phyloP scores from a whole-genome alignment of 2,888 invertebrate genomes.

The Agrilus biguttatus region DNA sequence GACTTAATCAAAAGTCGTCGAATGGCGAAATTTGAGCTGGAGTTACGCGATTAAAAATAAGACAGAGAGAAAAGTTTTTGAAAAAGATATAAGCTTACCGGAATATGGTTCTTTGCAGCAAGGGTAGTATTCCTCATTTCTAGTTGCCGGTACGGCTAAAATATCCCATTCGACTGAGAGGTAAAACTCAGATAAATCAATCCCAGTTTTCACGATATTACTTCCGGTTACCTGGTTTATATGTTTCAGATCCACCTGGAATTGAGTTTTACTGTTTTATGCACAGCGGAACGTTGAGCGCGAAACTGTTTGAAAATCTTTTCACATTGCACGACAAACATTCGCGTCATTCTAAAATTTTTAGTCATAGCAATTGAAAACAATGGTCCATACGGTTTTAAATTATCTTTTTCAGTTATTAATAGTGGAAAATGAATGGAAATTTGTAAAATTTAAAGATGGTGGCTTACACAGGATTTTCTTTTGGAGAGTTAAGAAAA shows the following conservation, averaged over 20 bases:
- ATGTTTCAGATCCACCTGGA: slow-evolving; percentile 74
- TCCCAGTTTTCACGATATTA: slow-evolving; percentile 73
- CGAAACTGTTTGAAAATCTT: too few species aligned
- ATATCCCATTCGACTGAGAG: slow-evolving; percentile 97
- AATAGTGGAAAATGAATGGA: too few species aligned
- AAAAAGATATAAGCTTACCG: slow-evolving; percentile 36
- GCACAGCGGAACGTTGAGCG: too few species aligned
- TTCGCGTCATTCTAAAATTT: too few species aligned
- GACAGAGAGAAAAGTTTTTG: neutral
- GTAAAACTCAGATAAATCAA: slow-evolving; percentile 92
- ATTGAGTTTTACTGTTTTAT: slow-evolving; percentile 2
- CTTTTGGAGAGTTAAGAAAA: too few species aligned
- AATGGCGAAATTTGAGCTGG: neutral
- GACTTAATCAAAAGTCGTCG: neutral
- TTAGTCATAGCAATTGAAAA: too few species aligned
- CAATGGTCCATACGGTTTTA: too few species aligned
- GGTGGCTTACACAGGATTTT: too few species aligned
- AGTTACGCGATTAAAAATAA: neutral
- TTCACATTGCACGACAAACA: too few species aligned
- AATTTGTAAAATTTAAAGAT: too few species aligned
- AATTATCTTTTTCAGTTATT: too few species aligned
- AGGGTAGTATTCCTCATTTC: slow-evolving; percentile 88
- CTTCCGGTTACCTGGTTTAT: slow-evolving; percentile 74
- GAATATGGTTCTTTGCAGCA: slow-evolving; percentile 77
- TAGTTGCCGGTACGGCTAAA: slow-evolving; percentile 78